These are phyloP conservation scores for Rhynchomys soricoides DNA, from an alignment of 2,113 vertebrate genomes.

Conservation along the genomic window DNA sequence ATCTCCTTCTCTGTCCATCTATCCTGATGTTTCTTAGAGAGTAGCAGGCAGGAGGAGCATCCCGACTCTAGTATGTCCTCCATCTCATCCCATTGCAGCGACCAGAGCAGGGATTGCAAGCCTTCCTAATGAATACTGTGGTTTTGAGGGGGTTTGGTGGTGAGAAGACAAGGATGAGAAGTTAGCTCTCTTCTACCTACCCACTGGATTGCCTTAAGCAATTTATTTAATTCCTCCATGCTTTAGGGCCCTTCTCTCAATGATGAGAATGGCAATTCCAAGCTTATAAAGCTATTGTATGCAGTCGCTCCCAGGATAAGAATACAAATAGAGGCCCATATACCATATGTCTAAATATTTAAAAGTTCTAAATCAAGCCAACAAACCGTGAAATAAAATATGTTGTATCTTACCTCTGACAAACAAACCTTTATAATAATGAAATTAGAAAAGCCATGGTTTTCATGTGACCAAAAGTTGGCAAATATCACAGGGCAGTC, in stretches of 20 bases:
- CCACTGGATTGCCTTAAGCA: background rate
- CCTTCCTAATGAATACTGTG: background rate
- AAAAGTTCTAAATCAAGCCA: conserved; percentile 71
- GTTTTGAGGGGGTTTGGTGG: background rate
- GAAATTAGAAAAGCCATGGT: conserved; percentile 69
- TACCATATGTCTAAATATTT: conserved; percentile 74
- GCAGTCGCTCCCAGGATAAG: conserved; percentile 5
- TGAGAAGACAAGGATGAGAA: background rate
- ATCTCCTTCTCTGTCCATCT: background rate
- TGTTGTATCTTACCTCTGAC: conserved; percentile 54
- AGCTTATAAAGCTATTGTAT: conserved; percentile 55
- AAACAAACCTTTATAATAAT: conserved; percentile 64
- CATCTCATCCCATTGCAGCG: background rate
- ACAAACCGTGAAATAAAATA: conserved; percentile 70
- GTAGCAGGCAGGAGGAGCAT: background rate
- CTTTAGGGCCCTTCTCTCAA: conserved; percentile 7
- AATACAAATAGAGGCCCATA: conserved; percentile 58
- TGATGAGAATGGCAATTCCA: conserved; percentile 25
- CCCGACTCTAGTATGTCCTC: background rate
- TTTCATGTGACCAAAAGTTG: conserved; percentile 61
- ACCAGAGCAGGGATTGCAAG: background rate
- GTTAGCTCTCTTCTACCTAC: background rate
- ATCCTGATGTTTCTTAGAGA: background rate
- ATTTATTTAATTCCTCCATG: conserved; percentile 20
- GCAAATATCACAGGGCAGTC: conserved; percentile 58